phyloP scores from a whole-genome alignment of 2,888 invertebrate genomes.

The Caenorhabditis japonica region DNA sequence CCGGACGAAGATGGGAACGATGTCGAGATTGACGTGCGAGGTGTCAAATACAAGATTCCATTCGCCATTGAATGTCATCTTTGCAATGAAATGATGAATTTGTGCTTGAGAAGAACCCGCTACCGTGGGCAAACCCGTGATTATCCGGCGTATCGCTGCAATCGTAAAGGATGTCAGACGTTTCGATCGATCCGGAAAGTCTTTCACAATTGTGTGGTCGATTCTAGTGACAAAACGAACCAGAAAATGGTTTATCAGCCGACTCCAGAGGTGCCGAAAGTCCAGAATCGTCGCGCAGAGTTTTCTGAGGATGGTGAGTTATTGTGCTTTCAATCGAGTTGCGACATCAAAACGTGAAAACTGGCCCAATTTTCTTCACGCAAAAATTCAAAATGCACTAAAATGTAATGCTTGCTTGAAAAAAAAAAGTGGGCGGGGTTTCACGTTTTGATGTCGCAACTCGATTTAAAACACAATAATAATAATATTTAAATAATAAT shows the following conservation, averaged over 20 bases:
- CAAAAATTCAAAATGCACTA: no score
- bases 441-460: no score
- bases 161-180: conserved; percentile 61
- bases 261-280: not conserved
- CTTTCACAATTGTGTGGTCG: conserved; percentile 13
- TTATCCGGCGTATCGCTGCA: conserved; percentile 60
- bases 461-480: no score
- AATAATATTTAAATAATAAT: no score
- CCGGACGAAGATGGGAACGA: conserved; percentile 7
- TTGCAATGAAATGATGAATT: conserved; percentile 56
- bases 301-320: conserved; percentile 28
- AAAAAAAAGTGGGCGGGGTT: no score
- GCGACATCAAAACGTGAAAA: no score
- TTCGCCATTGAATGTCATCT: conserved; percentile 54
- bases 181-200: conserved; percentile 60
- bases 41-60: conserved; percentile 50
- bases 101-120: conserved; percentile 55
- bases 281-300: conserved; percentile 2
- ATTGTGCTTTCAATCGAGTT: no score
- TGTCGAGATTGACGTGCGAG: conserved; percentile 41
- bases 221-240: not conserved
- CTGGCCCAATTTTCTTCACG: no score
- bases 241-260: conserved; percentile 9
- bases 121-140: conserved; percentile 52
- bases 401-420: no score